phyloP scores from a whole-genome alignment of 2,888 invertebrate species.

The Drosophila imparisetae region DNA sequence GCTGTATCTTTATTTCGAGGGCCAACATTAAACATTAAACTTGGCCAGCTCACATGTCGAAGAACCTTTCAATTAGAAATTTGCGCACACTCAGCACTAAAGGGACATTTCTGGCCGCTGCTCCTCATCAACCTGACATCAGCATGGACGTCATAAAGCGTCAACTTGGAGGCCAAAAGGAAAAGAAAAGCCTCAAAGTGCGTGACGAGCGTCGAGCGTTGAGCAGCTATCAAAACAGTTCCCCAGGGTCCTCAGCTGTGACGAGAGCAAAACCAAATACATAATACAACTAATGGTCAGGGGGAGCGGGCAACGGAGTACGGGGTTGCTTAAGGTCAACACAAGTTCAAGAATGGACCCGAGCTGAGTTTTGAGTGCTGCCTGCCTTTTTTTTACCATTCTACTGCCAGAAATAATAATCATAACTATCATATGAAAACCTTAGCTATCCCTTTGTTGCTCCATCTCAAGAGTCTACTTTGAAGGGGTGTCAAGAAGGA shows the following conservation, averaged over 20 bases:
- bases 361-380: slow-evolving; percentile 15
- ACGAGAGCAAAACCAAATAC: slow-evolving; percentile 42
- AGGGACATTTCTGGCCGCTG: slow-evolving; percentile 52
- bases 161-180: slow-evolving; percentile 26
- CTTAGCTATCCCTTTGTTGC: neutral
- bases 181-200: slow-evolving; percentile 46
- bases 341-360: slow-evolving; percentile 8
- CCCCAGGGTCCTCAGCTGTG: slow-evolving; percentile 44
- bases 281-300: slow-evolving; percentile 48
- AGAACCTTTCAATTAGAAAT: slow-evolving; percentile 70
- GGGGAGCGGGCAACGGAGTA: neutral
- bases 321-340: slow-evolving; percentile 25
- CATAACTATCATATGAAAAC: slow-evolving; percentile 5
- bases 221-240: slow-evolving; percentile 42
- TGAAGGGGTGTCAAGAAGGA: neutral
- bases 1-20: slow-evolving; percentile 6
- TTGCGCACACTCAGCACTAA: slow-evolving; percentile 70
- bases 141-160: slow-evolving; percentile 55
- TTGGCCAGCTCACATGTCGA: slow-evolving; percentile 43
- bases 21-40: slow-evolving; percentile 33
- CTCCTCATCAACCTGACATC: slow-evolving; percentile 30
- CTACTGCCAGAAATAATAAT: slow-evolving; percentile 4
- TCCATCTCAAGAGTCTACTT: too few relatives aligned
- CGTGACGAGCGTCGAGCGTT: slow-evolving; percentile 45
- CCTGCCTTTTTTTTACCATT: neutral